These are phyloP conservation scores for Phytoseiulus persimilis DNA, from an alignment of 2,888 invertebrate genomes.

Conservation along the genomic window DNA sequence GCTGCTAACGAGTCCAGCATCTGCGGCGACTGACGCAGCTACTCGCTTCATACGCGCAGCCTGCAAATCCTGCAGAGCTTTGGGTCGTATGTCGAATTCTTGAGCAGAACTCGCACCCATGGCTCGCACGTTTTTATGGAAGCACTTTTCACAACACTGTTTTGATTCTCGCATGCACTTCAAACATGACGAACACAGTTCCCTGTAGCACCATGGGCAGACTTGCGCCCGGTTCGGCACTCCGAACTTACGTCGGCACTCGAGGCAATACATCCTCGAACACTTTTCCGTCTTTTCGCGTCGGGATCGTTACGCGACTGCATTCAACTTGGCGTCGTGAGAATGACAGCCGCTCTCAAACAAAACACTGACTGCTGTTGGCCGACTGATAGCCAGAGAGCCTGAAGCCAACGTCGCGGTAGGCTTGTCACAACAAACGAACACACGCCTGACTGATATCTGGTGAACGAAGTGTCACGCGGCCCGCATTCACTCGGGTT, in stretches of 20 bases:
- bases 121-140: not conserved
- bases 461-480: not conserved
- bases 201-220: conserved; percentile 11
- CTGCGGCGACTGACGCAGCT: not conserved
- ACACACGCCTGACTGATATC: not conserved
- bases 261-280: not conserved
- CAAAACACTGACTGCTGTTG: not conserved
- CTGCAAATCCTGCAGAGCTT: conserved; percentile 11
- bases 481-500: not conserved
- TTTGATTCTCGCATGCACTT: not conserved
- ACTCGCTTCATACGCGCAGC: not conserved
- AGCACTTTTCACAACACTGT: not conserved
- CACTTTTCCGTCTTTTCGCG: not conserved
- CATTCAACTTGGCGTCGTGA: not conserved
- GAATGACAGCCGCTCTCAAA: not conserved
- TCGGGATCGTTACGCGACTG: not conserved
- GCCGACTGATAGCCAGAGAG: not conserved
- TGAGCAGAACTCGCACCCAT: not conserved
- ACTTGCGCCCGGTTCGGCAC: not conserved
- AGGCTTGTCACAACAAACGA: conserved; percentile 5
- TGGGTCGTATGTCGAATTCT: conserved; percentile 8
- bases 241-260: not conserved
- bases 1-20: not conserved
- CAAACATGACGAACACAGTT: conserved; percentile 6
- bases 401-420: not conserved